These are phyloP conservation scores for Neomorphus geoffroyi DNA, from an alignment of 2,797 vertebrate species.

Conservation along the genomic window DNA sequence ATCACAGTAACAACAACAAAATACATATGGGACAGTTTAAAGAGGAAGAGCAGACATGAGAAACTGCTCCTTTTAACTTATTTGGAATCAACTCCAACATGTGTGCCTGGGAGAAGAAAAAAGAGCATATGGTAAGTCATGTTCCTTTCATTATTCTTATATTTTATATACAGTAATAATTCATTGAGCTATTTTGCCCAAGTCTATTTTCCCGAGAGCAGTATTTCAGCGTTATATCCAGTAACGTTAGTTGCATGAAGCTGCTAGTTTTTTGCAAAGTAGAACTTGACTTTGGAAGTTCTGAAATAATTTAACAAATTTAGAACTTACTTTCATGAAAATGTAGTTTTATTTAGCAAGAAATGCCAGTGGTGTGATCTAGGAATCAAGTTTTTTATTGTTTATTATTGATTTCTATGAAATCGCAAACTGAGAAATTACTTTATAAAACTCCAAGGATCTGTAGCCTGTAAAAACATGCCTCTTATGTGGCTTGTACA, in stretches of 20 bases:
- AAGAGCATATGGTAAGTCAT: neutral
- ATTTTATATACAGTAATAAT: neutral
- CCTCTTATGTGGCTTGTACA: neutral
- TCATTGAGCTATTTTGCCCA: neutral
- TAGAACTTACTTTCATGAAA: neutral
- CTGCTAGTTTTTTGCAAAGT: neutral
- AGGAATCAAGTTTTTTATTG: neutral
- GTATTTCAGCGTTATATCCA: neutral
- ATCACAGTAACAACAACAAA: constrained; percentile 54
- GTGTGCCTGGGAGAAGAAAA: neutral
- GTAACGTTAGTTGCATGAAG: neutral
- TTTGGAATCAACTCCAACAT: neutral
- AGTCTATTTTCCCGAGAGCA: neutral
- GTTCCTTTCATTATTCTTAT: neutral
- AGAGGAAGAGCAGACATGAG: constrained; percentile 8
- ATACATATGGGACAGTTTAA: constrained; percentile 49
- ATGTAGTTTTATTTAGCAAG: neutral
- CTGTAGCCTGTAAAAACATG: neutral
- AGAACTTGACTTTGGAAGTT: neutral
- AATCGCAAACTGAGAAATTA: neutral
- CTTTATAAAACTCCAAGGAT: neutral
- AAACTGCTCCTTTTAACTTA: constrained; percentile 18
- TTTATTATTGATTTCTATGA: neutral
- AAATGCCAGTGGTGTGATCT: neutral
- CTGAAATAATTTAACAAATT: neutral